Base-by-base conservation (phyloP, 2,888 invertebrate species). In the Campoletis raptor region DNA sequence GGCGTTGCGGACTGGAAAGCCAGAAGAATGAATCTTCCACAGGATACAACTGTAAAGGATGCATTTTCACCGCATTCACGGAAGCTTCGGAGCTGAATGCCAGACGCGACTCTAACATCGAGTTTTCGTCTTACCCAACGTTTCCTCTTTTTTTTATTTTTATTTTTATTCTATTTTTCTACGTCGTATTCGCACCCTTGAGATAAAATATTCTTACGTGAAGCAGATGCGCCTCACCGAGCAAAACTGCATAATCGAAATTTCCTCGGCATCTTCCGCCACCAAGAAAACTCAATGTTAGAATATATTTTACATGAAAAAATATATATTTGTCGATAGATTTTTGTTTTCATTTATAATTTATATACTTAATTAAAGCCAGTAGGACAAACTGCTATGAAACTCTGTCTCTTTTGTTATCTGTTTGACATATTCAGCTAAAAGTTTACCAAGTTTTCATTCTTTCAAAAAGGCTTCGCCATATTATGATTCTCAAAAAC, bases 161-260 rank as follows among this genome's bases (percentile, higher is more conserved):
- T n/a, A 42, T 40, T 57, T 61, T 76, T 36, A 66, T 78, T 73
- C 72, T 61, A 80, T 77, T 70, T 54, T 73, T 87, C 66, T 45
- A 40, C 72, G 12, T 24, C 21, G 57, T 45, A 54, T 48, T 45
- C 52, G 9, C 18, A 64, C 70, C n/a, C 24, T 8, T 5, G 72
- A 81, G 83, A 87, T 85, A 87, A 87, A 85, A 61, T 40, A 86
- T 86, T 80, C 74, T 61, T 73, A 72, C 74, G 76, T 70, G 76
- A 80, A 87, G 82, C 87, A 87, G 87, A 88, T 88, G 85, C 80
- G 79, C 36, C 66, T 67, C 36, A 45, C 48, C 24, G 67, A 40
- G 45, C 48, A 54, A 42, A 45, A 48, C 30, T 40, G 40, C 36
- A 74, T 24, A 48, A 48, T 52, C 37, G 72, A 72, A 36, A 52